Base-by-base conservation (phyloP, 2,113 vertebrate species). In the Tylochromis polylepis region DNA sequence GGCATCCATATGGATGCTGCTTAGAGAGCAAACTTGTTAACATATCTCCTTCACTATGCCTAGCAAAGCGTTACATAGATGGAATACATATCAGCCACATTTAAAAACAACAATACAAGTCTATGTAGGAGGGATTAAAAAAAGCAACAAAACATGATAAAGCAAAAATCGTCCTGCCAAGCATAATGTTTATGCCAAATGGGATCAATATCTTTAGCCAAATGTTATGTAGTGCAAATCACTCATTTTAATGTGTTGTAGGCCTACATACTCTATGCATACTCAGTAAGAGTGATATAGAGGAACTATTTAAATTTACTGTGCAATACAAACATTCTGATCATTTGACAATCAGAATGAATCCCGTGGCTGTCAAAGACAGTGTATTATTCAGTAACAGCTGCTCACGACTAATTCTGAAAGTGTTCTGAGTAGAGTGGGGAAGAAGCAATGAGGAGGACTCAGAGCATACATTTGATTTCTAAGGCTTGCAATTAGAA, bases 1-100 rank as follows among this genome's bases (percentile, higher is more conserved):
- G 87, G 77, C 91, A 96, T 96, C 93, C 95, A 95, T 95, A 95
- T 95, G 95, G 95, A 96, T 95, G 93, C 87, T 92, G 94, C 93
- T 94, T 91, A 90, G 88, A 90, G 87, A 93, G 89, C 93, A 90
- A 91, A 93, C 89, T 94, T 96, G 93, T 95, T 95, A 95, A 94
- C 91, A 95, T 94, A 92, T 89, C 94, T 92, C 87, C 87, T 91
- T 86, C 92, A 92, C 88, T 81, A 90, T 81, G 85, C 88, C 82
- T 85, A 91, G 90, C 92, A 94, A 92, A 93, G 90, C 62, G 43
- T 93, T 92, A 82, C 92, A 87, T 85, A 89, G 75, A 87, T 56
- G 67, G 85, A 93, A 92, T 92, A 93, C 85, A 92, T 89, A 92
- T 87, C 87, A 81, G 79, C 46, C 89, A 14, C 75, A 84, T 92